These are phyloP conservation scores for Dione juno DNA, from an alignment of 2,888 invertebrate species.

Conservation along the genomic window DNA sequence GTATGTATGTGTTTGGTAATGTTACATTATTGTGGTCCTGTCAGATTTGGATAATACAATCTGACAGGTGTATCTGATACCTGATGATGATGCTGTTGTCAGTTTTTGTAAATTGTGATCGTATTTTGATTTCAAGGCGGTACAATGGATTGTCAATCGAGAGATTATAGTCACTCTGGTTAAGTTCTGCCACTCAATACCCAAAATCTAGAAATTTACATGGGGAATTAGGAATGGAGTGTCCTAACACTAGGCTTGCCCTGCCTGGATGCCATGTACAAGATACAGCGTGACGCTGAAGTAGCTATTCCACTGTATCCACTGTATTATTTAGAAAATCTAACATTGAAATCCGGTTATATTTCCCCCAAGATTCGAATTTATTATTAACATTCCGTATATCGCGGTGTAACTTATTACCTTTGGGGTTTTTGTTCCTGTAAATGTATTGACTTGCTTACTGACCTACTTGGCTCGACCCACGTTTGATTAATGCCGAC, in stretches of 20 bases:
- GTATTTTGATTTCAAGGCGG: no score
- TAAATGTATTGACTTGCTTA: slow-evolving; percentile 39
- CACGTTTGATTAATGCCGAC: slow-evolving; percentile 36
- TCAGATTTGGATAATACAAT: neutral
- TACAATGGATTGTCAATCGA: no score
- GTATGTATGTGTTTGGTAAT: slow-evolving; percentile 7
- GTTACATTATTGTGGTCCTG: neutral
- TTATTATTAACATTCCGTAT: slow-evolving; percentile 24
- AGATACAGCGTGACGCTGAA: no score
- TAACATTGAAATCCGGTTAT: slow-evolving; percentile 1
- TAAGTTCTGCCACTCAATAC: no score
- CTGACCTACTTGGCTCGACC: slow-evolving; percentile 39
- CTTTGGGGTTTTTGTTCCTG: slow-evolving; percentile 31
- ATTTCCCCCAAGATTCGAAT: neutral
- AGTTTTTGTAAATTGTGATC: neutral
- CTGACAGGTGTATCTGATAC: neutral
- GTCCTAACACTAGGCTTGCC: no score
- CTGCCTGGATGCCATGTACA: no score
- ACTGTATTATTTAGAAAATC: slow-evolving; percentile 3
- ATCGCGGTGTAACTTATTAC: slow-evolving; percentile 26
- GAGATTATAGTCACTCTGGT: no score
- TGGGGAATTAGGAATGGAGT: no score
- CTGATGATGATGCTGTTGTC: neutral
- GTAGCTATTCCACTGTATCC: neutral
- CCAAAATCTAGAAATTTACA: no score